Evolutionary conservation across 2,888 invertebrate genomes (phyloP).

Genomic region (Empis stercorea): DNA sequence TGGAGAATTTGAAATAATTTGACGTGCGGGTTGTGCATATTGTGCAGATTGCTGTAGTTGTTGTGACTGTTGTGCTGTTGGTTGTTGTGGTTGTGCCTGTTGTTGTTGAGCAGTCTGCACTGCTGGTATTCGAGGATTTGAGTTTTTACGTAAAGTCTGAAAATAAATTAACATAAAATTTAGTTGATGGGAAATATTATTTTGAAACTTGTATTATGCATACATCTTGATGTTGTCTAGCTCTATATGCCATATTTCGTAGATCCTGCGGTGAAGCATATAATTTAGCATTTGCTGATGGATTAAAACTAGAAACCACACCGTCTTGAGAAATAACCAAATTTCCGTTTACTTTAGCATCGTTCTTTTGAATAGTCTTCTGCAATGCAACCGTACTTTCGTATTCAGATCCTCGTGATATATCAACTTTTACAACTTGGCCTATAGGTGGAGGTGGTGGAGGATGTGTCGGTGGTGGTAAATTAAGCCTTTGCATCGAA

Average conservation of each 20-base stretch:
- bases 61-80: slow-evolving; percentile 33
- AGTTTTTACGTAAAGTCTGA: slow-evolving; percentile 7
- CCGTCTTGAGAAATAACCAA: slow-evolving; percentile 26
- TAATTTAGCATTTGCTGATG: slow-evolving; percentile 69
- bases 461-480: slow-evolving; percentile 69
- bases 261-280: slow-evolving; percentile 83
- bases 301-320: slow-evolving; percentile 80
- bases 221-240: slow-evolving; percentile 31
- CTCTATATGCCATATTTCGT: slow-evolving; percentile 54
- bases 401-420: slow-evolving; percentile 39
- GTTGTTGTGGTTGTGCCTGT: slow-evolving; percentile 11
- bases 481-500: slow-evolving; percentile 38
- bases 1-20: neutral
- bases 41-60: slow-evolving; percentile 28
- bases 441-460: slow-evolving; percentile 70
- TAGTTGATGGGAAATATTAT: too few relatives aligned
- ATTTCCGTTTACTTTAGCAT: slow-evolving; percentile 22
- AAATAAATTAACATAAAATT: too few relatives aligned
- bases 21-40: slow-evolving; percentile 36
- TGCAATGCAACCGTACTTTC: slow-evolving; percentile 35
- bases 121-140: slow-evolving; percentile 5
- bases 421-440: slow-evolving; percentile 56
- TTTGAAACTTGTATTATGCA: too few relatives aligned
- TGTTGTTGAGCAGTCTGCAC: slow-evolving; percentile 8
- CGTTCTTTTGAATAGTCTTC: slow-evolving; percentile 31